Base-by-base conservation (phyloP, 2,888 invertebrate species). In the Lottia gigantea region DNA sequence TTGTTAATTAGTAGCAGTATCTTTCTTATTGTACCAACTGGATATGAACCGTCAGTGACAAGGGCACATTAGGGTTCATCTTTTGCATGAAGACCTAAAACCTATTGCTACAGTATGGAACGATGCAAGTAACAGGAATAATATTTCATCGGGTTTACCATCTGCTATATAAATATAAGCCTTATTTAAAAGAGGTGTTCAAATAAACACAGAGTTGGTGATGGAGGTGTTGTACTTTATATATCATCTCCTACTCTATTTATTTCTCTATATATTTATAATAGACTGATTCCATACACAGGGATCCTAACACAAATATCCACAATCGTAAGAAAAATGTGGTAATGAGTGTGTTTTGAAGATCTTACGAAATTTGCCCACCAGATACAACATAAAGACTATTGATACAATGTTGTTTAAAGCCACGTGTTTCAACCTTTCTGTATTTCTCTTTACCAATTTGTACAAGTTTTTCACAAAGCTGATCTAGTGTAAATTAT, bases 401-500 rank as follows among this genome's bases (percentile, higher is more conserved):
- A 40, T 40, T 40, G 40, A 40, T 40, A 40, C 40, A 40, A 40
- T 40, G 40, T 40, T 40, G 40, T 40, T 40, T 40, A 40, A 40
- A 40, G 40, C 40, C 40, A 40, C 40, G 40, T 40, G 40, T 40
- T 40, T 40, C 40, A 40, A 40, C 40, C 40, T 40, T 40, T 40
- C 40, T 40, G 40, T 40, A 40, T 40, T 40, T 40, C 40, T 40
- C 40, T 40, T 40, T 40, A 40, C 6, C 6, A 11, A 40, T 23
- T 55, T 55, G 19, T 55, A 55, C 64, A 49, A 47, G 49, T 49
- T 69, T 64, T 69, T 49, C 46, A 64, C 26, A 69, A 74, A 74
- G 62, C 71, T 66, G 64, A 68, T 66, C 64, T 68, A 71, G 66
- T 67, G 68, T 65, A 69, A 71, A 74, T 71, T 70, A 70, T 73